phyloP scores from a whole-genome alignment of 2,113 vertebrate genomes.

The Lota lota region DNA sequence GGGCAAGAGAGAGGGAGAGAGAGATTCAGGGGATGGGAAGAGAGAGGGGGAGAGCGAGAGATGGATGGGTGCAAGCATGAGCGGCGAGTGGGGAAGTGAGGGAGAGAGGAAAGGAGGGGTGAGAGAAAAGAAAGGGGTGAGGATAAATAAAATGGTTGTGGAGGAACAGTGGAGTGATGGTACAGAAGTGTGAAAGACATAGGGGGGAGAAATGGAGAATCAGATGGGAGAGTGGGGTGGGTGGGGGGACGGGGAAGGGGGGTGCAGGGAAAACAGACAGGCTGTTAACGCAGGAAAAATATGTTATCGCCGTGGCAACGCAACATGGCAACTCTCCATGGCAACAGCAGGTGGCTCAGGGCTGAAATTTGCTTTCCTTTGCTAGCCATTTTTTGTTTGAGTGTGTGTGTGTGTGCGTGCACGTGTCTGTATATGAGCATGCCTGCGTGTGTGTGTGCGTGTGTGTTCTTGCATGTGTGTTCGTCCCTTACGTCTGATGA shows the following conservation, averaged over 20 bases:
- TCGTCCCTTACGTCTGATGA: constrained; percentile 43
- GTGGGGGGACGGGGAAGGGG: constrained; percentile 23
- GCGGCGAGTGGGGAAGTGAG: neutral
- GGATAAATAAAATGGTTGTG: too few species aligned
- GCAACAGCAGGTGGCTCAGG: constrained; percentile 80
- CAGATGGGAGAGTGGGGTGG: neutral
- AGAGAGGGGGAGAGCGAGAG: neutral
- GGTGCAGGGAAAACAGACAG: constrained; percentile 76
- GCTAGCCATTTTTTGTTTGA: constrained; percentile 33
- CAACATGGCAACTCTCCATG: constrained; percentile 77
- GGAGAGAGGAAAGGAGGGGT: neutral
- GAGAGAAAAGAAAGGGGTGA: neutral
- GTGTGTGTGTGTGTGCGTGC: constrained; percentile 14
- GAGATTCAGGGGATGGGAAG: neutral
- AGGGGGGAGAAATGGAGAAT: neutral
- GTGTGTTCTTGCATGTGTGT: constrained; percentile 16
- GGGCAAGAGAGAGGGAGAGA: constrained; percentile 6
- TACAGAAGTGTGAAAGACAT: neutral
- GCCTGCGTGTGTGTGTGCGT: constrained; percentile 22
- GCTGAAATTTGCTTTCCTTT: constrained; percentile 56
- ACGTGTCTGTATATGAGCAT: constrained; percentile 58
- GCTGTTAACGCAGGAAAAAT: constrained; percentile 82
- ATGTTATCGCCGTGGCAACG: constrained; percentile 85
- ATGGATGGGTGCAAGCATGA: neutral
- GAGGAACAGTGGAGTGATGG: neutral